These are phyloP conservation scores for Petrocephalus schoutedeni DNA, from an alignment of 2,797 vertebrate genomes.

Conservation along the genomic window DNA sequence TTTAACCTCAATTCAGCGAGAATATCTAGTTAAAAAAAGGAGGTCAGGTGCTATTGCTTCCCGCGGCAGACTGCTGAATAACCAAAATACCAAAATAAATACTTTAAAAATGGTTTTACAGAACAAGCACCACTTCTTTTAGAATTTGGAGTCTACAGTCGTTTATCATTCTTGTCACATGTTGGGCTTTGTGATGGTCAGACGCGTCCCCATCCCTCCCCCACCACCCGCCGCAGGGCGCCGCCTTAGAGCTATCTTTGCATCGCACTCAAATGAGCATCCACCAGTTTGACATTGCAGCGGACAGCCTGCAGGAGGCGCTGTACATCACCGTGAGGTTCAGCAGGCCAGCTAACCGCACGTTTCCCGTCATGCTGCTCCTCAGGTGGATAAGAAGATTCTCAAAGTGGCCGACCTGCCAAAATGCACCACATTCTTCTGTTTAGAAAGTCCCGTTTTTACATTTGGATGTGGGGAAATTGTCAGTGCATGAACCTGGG, in stretches of 20 bases:
- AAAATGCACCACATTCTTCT: background rate
- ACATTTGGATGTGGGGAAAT: background rate
- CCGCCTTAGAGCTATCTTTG: constrained; percentile 39
- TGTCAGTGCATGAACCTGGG: background rate
- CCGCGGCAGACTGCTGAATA: background rate
- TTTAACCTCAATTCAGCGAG: background rate
- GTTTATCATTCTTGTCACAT: background rate
- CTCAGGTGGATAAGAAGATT: constrained; percentile 58
- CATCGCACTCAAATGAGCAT: constrained; percentile 51
- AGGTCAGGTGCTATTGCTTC: background rate
- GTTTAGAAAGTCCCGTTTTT: background rate
- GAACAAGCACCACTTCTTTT: background rate
- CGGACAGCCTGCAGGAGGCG: constrained; percentile 51
- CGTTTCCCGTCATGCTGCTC: constrained; percentile 70
- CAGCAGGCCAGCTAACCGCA: constrained; percentile 30
- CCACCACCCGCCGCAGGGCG: constrained; percentile 39
- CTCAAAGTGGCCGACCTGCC: background rate
- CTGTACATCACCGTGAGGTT: constrained; percentile 63
- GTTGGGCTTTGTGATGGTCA: background rate
- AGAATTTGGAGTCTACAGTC: background rate
- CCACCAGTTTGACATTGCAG: constrained; percentile 63
- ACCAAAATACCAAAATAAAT: background rate
- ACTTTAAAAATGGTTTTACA: background rate
- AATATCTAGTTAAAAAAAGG: constrained; percentile 2
- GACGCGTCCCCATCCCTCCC: background rate